phyloP scores from a whole-genome alignment of 2,888 invertebrate genomes.

The Parthenolecanium corni region DNA sequence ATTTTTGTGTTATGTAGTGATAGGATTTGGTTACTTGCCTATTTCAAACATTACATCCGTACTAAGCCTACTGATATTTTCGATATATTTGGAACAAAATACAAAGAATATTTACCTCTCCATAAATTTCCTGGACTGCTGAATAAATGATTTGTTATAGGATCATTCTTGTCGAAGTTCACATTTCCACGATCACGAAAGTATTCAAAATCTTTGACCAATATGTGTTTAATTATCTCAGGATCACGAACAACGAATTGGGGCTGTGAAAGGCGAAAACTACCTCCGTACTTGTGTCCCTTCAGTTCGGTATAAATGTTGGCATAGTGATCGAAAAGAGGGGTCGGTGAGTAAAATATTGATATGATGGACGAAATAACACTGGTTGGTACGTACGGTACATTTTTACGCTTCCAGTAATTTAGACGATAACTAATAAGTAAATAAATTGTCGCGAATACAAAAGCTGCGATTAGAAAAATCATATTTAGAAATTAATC shows the following conservation, averaged over 20 bases:
- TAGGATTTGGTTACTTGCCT: no score
- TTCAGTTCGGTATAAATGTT: background rate
- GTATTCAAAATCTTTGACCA: conserved; percentile 6
- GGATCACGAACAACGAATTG: conserved; percentile 15
- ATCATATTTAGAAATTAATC: no score
- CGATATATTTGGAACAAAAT: no score
- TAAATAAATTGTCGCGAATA: background rate
- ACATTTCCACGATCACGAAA: conserved; percentile 13
- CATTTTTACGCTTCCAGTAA: conserved; percentile 8
- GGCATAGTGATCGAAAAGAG: background rate
- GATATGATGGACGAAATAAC: background rate
- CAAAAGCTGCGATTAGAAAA: no score
- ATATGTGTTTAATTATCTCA: conserved; percentile 1
- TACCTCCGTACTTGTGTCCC: conserved; percentile 5
- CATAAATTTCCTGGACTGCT: conserved; percentile 1
- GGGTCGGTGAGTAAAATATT: background rate
- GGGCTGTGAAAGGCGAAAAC: background rate
- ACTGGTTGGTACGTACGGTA: background rate
- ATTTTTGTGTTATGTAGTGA: no score
- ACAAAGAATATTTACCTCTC: conserved; percentile 2
- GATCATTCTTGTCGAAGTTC: conserved; percentile 1
- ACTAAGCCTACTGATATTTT: no score
- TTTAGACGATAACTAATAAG: background rate
- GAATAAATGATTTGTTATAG: conserved; percentile 11
- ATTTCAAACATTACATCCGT: no score